Evolutionary conservation across 2,888 invertebrate species (phyloP), one percentile per base, ranked within the genome.

Genomic region (Microchrysa polita): DNA sequence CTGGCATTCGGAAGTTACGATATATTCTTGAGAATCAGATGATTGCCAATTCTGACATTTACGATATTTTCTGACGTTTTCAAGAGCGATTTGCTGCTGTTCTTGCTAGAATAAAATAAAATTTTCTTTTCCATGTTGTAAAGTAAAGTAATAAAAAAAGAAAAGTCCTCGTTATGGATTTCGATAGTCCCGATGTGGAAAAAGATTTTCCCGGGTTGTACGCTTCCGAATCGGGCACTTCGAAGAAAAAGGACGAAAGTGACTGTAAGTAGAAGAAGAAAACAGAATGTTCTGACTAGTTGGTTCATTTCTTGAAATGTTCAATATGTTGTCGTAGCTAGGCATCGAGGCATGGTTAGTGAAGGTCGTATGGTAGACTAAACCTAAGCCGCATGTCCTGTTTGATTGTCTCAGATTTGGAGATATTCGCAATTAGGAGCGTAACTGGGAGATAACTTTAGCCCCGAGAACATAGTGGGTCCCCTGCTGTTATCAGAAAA

Each of bases 121-220:
- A 34, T 34, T 34, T 34, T 34, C 27, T 7, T 34, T 34, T 65
- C 65, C 42, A 65, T 65, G 65, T 20, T 65, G 48, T 48, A 18
- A 22, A 20, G 23, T 65, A 23, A 22, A n/a, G n/a, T n/a, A n/a
- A n/a, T n/a, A n/a, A 10, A 65, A 34, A 48, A 22, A 48, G 27
- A 23, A 48, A 9, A 65, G 20, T 23, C n/a, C 18, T 16, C 48
- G 65, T 22, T 74, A 84, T 84, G 84, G 83, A 84, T 75, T 83
- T 83, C 48, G 84, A 84, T 76, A 94, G 94, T 84, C 94, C 94
- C 27, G 95, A 95, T 82, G 93, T 93, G 48, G 95, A 94, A 85
- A 94, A 94, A 83, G 94, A 95, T 82, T 95, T 95, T 84, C 95
- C 95, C 23, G 95, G 95, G 60, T 85, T 95, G 69, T 95, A 94